These are phyloP conservation scores for Hyles euphorbiae DNA, from an alignment of 1,140 invertebrate genomes.

Conservation along the genomic window DNA sequence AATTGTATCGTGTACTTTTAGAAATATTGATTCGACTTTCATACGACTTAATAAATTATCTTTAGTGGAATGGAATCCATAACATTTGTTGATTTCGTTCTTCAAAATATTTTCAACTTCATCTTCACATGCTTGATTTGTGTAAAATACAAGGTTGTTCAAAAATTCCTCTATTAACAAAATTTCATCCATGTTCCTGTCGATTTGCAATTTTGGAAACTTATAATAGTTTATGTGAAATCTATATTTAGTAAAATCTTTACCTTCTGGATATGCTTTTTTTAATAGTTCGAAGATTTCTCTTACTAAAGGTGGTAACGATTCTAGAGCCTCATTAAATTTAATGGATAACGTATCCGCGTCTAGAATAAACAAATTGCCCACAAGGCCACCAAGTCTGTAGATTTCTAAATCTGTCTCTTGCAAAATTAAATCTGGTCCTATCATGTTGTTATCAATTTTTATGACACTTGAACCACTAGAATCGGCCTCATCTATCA, in stretches of 20 bases:
- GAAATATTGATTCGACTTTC: constrained; percentile 3
- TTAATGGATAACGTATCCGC: background rate
- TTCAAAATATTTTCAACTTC: constrained; percentile 10
- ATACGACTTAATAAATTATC: background rate
- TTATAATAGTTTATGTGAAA: constrained; percentile 1
- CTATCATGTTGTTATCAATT: constrained; percentile 5
- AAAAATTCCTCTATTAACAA: constrained; percentile 1
- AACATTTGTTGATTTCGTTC: constrained; percentile 6
- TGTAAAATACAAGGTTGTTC: constrained; percentile 7
- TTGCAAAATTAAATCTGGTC: background rate
- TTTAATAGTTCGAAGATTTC: constrained; percentile 3
- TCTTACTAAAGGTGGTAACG: background rate
- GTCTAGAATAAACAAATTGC: constrained; percentile 5
- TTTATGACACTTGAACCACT: background rate
- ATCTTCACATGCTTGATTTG: constrained; percentile 10
- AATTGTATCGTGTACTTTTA: constrained; percentile 11
- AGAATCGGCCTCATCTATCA: background rate
- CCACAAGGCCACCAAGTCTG: constrained; percentile 2
- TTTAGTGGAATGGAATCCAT: background rate
- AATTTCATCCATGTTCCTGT: background rate
- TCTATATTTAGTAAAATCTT: constrained; percentile 5
- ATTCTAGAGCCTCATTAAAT: background rate
- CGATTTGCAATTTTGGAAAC: constrained; percentile 8
- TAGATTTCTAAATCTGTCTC: constrained; percentile 2
- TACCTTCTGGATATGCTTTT: background rate